A percentile compares a stretch with the other conserved stretches of the same genome.
Evolutionary conservation across 2,888 invertebrate genomes (phyloP).

Genomic region (Kryphioiulus occultus): DNA sequence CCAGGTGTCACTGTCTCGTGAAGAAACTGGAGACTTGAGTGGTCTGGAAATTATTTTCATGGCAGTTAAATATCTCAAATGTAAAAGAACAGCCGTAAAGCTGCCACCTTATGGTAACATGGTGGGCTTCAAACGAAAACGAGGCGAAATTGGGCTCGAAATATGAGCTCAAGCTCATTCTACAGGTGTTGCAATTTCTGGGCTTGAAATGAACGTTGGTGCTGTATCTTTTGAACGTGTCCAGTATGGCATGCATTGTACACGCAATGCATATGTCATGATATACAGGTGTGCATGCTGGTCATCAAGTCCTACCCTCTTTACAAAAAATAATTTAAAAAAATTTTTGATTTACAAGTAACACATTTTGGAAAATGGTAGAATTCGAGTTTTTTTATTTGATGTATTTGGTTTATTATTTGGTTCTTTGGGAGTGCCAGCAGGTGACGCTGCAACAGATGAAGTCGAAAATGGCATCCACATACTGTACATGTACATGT

Average conservation of each 20-base stretch:
- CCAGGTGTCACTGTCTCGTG: no score
- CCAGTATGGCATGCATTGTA: background rate
- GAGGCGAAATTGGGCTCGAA: slow-evolving; percentile 18
- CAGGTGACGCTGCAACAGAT: no score
- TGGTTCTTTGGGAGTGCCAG: no score
- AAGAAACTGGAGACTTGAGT: background rate
- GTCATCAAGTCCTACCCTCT: no score
- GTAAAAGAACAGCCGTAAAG: background rate
- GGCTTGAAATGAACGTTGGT: background rate
- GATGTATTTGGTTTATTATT: no score
- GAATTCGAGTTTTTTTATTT: no score
- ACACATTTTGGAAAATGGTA: no score
- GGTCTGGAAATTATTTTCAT: background rate
- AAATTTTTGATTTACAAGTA: no score
- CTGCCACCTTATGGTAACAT: background rate
- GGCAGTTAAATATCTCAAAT: background rate
- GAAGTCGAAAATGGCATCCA: no score
- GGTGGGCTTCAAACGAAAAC: background rate
- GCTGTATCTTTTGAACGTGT: background rate
- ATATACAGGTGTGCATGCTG: background rate
- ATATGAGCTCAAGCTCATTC: slow-evolving; percentile 13
- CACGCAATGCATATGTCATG: no score
- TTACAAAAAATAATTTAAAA: no score
- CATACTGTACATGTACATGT: no score
- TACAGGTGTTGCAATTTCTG: slow-evolving; percentile 14